Conservation (phyloP, 2,797 vertebrate species). For the Melopsittacus undulatus region DNA sequence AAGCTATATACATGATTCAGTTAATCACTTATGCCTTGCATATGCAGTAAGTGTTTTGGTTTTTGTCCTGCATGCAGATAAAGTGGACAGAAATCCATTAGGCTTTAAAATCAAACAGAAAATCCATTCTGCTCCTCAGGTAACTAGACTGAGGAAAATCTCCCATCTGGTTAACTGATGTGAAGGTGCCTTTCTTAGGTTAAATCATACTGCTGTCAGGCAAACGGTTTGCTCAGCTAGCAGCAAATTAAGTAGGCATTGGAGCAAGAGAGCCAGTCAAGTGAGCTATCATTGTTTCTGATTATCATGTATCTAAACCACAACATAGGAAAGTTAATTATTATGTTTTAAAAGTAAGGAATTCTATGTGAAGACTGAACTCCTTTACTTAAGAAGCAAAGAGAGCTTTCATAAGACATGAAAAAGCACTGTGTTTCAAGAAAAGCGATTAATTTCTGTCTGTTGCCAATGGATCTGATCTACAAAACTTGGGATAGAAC, state of each 20-base stretch:
- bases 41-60: background rate
- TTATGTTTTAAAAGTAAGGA: background rate
- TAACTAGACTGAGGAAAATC: conserved; percentile 16
- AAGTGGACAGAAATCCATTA: conserved; percentile 1
- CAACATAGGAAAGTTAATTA: background rate
- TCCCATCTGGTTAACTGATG: background rate
- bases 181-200: background rate
- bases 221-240: background rate
- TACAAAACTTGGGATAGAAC: background rate
- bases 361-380: background rate
- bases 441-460: background rate
- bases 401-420: background rate
- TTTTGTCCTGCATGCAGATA: background rate
- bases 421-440: background rate
- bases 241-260: background rate
- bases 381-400: background rate
- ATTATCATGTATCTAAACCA: background rate
- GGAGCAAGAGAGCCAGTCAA: background rate
- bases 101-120: conserved; percentile 46
- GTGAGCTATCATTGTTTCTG: background rate
- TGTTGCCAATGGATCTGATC: too few relatives aligned
- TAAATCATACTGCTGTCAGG: background rate
- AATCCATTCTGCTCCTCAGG: background rate
- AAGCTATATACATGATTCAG: background rate
- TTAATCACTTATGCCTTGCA: background rate